These are phyloP conservation scores for Taurulus bubalis DNA, from an alignment of 2,113 vertebrate species.

Conservation along the genomic window DNA sequence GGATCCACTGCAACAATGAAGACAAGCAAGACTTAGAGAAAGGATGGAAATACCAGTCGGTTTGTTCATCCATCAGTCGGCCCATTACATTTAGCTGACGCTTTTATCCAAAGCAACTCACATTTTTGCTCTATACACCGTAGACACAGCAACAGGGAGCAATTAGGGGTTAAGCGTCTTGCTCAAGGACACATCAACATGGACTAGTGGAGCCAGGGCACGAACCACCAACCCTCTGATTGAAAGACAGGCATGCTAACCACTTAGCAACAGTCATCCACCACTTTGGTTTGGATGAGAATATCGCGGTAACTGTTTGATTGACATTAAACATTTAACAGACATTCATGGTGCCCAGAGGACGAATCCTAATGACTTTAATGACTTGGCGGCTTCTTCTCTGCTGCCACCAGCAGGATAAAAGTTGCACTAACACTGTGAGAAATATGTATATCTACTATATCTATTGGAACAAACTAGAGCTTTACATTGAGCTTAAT, in stretches of 20 bases:
- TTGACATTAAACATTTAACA: background rate
- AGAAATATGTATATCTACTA: background rate
- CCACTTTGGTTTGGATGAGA: background rate
- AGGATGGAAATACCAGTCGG: background rate
- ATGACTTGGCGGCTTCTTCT: background rate
- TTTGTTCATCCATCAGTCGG: too few relatives aligned
- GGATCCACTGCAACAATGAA: constrained; percentile 51
- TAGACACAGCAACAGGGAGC: too few relatives aligned
- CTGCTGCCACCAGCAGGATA: background rate
- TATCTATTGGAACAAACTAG: background rate
- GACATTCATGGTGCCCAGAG: background rate
- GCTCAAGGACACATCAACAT: too few relatives aligned
- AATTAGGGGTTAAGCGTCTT: too few relatives aligned
- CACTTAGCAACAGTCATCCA: too few relatives aligned
- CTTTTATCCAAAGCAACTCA: too few relatives aligned
- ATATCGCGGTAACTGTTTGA: background rate
- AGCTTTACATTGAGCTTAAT: too few relatives aligned
- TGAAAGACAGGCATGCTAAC: too few relatives aligned
- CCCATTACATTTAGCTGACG: too few relatives aligned
- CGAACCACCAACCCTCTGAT: too few relatives aligned
- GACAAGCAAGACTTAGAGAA: background rate
- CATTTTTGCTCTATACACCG: too few relatives aligned
- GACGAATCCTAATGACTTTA: background rate
- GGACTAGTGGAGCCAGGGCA: too few relatives aligned
- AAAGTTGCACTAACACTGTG: background rate